phyloP scores from a whole-genome alignment of 2,888 invertebrate genomes.

The Platycheirus rosarum region DNA sequence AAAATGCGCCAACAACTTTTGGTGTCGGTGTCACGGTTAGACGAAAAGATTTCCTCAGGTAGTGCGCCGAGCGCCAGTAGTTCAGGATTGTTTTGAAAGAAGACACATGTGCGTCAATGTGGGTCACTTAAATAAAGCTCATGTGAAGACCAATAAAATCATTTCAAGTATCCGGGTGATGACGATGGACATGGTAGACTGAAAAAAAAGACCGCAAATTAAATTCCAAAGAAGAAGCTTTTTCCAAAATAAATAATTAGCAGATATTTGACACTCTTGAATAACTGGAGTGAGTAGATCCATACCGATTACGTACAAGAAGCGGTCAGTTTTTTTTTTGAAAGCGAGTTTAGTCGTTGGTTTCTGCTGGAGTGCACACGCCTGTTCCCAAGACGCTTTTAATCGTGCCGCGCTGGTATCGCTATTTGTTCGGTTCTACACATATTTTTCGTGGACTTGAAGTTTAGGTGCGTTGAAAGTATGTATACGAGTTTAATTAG shows the following conservation, averaged over 20 bases:
- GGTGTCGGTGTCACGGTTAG: conserved; percentile 65
- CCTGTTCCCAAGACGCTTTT: neutral
- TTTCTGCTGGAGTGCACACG: conserved; percentile 13
- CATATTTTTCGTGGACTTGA: neutral
- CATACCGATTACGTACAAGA: neutral
- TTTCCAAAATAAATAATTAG: conserved; percentile 63
- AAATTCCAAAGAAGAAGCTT: conserved; percentile 50
- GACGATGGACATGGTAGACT: neutral
- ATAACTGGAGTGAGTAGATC: no score
- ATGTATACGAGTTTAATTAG: no score
- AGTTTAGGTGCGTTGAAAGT: neutral
- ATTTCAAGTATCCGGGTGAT: conserved; percentile 10
- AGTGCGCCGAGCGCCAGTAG: conserved; percentile 51
- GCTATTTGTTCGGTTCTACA: neutral
- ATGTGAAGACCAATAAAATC: neutral
- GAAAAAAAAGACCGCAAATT: conserved; percentile 23
- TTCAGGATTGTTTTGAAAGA: conserved; percentile 33
- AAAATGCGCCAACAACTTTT: conserved; percentile 42
- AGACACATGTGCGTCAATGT: conserved; percentile 42
- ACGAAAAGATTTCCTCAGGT: conserved; percentile 30
- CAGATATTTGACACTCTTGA: conserved; percentile 67
- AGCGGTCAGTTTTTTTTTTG: conserved; percentile 8
- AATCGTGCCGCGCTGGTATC: conserved; percentile 2
- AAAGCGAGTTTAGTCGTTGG: conserved; percentile 13
- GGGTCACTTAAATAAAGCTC: conserved; percentile 52